Conservation (phyloP, 2,888 invertebrate genomes). For the Euplexia lucipara region DNA sequence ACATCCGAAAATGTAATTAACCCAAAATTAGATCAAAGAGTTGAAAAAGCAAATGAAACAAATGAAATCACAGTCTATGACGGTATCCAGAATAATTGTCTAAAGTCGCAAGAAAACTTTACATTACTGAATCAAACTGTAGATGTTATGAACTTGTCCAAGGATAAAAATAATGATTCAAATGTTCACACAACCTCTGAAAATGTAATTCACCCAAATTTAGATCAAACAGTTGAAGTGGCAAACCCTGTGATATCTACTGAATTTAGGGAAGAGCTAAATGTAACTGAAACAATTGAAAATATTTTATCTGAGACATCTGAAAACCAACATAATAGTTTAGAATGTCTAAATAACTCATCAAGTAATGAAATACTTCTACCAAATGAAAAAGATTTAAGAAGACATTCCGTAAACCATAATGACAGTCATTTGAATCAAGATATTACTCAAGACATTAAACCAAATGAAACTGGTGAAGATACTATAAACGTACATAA, state of each 20-base stretch:
- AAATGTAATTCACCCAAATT: slow-evolving; percentile 6
- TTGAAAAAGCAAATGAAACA: slow-evolving; percentile 23
- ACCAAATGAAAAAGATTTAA: slow-evolving; percentile 11
- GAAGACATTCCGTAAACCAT: not conserved
- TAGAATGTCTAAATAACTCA: slow-evolving; percentile 6
- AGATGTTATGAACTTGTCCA: not conserved
- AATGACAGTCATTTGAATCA: slow-evolving; percentile 6
- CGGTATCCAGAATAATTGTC: slow-evolving; percentile 1
- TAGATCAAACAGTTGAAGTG: slow-evolving; percentile 35
- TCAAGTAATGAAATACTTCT: slow-evolving; percentile 16
- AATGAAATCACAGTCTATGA: slow-evolving; percentile 1
- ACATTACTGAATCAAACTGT: slow-evolving; percentile 19
- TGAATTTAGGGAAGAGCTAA: slow-evolving; percentile 15
- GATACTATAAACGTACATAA: slow-evolving; percentile 3
- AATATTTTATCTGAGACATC: slow-evolving; percentile 8
- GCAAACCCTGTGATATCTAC: slow-evolving; percentile 5
- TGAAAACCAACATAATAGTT: slow-evolving; percentile 3
- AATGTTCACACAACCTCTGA: slow-evolving; percentile 23
- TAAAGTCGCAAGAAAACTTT: slow-evolving; percentile 7
- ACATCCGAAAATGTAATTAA: slow-evolving; percentile 15
- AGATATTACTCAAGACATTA: slow-evolving; percentile 10
- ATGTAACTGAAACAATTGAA: slow-evolving; percentile 18
- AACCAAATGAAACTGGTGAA: slow-evolving; percentile 6
- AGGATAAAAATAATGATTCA: not conserved
- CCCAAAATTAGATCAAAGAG: slow-evolving; percentile 30